These are phyloP conservation scores for Phycodurus eques DNA, from an alignment of 2,113 vertebrate species.

Conservation along the genomic window DNA sequence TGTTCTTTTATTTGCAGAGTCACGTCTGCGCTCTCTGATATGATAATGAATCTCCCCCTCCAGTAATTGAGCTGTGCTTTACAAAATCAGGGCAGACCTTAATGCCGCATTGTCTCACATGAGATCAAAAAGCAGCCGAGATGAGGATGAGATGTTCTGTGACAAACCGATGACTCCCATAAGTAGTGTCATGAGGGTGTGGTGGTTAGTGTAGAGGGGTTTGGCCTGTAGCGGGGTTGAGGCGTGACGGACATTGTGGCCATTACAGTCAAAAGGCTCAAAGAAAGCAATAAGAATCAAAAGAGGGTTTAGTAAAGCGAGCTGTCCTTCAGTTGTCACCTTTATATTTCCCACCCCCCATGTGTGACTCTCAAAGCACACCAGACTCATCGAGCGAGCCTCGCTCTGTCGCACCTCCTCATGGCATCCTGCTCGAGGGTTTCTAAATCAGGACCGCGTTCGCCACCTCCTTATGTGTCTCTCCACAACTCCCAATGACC, in stretches of 20 bases:
- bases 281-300: slow-evolving; percentile 16
- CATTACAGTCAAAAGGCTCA: slow-evolving; percentile 15
- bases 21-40: slow-evolving; percentile 65
- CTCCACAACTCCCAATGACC: slow-evolving; percentile 48
- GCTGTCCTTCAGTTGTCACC: slow-evolving; percentile 36
- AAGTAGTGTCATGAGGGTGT: slow-evolving; percentile 39
- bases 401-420: slow-evolving; percentile 17
- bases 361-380: slow-evolving; percentile 35
- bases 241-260: slow-evolving; percentile 22
- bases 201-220: not conserved
- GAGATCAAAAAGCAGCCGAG: slow-evolving; percentile 45
- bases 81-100: slow-evolving; percentile 47
- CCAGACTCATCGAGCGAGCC: slow-evolving; percentile 41
- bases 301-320: slow-evolving; percentile 12
- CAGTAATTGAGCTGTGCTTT: slow-evolving; percentile 59
- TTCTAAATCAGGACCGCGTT: slow-evolving; percentile 62
- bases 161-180: slow-evolving; percentile 39
- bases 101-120: slow-evolving; percentile 50
- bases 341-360: slow-evolving; percentile 18
- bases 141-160: slow-evolving; percentile 46
- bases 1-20: slow-evolving; percentile 68
- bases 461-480: slow-evolving; percentile 47
- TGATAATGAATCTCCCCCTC: slow-evolving; percentile 58
- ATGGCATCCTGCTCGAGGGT: slow-evolving; percentile 36
- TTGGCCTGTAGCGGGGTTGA: no score